These are phyloP conservation scores for Tinea pellionella DNA, from an alignment of 2,888 invertebrate species.

Conservation along the genomic window DNA sequence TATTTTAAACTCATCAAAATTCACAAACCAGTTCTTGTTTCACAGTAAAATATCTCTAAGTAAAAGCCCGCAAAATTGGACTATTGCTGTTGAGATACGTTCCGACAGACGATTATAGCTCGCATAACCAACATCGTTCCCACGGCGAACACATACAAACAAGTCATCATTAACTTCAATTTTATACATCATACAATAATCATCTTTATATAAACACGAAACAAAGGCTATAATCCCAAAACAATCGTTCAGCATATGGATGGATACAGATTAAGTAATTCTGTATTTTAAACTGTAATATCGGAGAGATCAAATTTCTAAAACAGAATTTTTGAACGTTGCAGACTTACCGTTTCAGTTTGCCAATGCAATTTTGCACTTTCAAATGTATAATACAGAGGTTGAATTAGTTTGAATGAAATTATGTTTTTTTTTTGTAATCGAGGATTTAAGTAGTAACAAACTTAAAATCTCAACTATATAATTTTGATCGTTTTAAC, in stretches of 20 bases:
- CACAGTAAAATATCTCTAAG: slow-evolving; percentile 38
- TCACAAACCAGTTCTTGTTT: slow-evolving; percentile 42
- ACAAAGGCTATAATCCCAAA: not conserved
- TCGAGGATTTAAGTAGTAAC: slow-evolving; percentile 5
- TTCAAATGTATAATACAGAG: not conserved
- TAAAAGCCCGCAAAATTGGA: slow-evolving; percentile 69
- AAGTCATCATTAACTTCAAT: slow-evolving; percentile 67
- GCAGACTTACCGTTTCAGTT: not conserved
- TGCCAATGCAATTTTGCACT: slow-evolving; percentile 1
- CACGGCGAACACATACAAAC: slow-evolving; percentile 60
- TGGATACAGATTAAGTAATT: not conserved
- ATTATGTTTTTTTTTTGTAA: not conserved
- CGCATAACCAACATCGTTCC: slow-evolving; percentile 67
- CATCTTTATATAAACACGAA: slow-evolving; percentile 26
- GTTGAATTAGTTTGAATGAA: not conserved
- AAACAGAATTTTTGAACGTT: not conserved
- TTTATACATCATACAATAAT: slow-evolving; percentile 29
- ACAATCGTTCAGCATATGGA: not conserved
- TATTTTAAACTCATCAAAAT: slow-evolving; percentile 22
- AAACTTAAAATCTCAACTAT: not conserved
- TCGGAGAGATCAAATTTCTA: slow-evolving; percentile 37
- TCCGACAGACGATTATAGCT: slow-evolving; percentile 65
- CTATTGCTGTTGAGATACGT: slow-evolving; percentile 60
- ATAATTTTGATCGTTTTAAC: slow-evolving; percentile 1
- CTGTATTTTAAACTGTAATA: slow-evolving; percentile 19